Evolutionary conservation across 2,113 vertebrate genomes (phyloP), one percentile per base, ranked within the genome.

Genomic region (Plotosus lineatus): DNA sequence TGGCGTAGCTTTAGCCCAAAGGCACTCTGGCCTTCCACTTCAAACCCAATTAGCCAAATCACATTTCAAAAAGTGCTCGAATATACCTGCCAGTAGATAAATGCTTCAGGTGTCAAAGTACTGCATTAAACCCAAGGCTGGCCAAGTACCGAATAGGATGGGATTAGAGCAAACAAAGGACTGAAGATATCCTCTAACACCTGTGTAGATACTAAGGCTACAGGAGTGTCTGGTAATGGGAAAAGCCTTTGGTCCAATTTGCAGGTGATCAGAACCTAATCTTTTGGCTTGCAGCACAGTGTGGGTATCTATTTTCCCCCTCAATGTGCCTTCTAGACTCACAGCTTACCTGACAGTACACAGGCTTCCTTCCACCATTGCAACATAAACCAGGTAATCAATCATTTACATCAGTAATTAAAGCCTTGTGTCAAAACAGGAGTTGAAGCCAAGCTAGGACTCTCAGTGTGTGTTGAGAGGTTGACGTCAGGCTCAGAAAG

Each of bases 341-440:
- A 73, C 87, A 83, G 80, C 68, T 85, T 88, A 44, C 80, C 79
- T 86, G 88, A 88, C 86, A 85, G 82, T 73, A 38, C 60, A 79
- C 79, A 84, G 87, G 86, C 88, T 83, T 88, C 90, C 89, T 89
- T 87, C 89, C 82, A 88, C 23, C 63, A 83, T 78, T 78, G 80
- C 77, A 81, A 82, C 87, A 77, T 82, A 89, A 90, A 87, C 85
- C 83, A 88, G 87, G 91, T 92, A 87, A 94, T 94, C 92, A 94
- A 93, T 94, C 92, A 94, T 93, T 92, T 92, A 92, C 90, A 91
- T 90, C 88, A 90, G 90, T 92, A 93, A 93, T 94, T 92, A 92
- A 90, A 90, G 89, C 74, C 85, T 78, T 83, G 92, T 93, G 93
- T 94, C 93, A 94, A 92, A 94, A 93, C 91, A 93, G 91, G 92